Evolutionary conservation across 2,113 vertebrate genomes (phyloP).

Genomic region (Equus quagga): DNA sequence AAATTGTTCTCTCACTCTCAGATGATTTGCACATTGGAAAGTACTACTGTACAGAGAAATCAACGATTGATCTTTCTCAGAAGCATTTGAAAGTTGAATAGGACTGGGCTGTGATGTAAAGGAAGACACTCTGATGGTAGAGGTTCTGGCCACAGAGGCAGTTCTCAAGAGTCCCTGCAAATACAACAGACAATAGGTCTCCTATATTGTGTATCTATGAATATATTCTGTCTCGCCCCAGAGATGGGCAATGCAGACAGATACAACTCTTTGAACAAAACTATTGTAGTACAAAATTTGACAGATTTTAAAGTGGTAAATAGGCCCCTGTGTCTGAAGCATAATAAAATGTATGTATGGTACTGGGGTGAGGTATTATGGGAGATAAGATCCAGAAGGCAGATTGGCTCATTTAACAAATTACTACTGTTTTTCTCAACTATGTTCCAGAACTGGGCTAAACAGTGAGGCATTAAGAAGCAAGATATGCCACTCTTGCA

Average conservation of each 20-base stretch:
- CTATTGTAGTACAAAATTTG: not conserved
- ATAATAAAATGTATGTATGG: not conserved
- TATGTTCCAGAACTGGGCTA: not conserved
- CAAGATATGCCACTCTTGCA: not conserved
- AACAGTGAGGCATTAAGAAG: not conserved
- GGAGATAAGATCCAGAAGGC: not conserved
- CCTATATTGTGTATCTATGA: not conserved
- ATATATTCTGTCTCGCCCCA: not conserved
- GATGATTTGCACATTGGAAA: not conserved
- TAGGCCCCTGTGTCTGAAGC: not conserved
- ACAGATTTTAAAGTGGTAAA: not conserved
- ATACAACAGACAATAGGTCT: not conserved
- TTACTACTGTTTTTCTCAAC: not conserved
- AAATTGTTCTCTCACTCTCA: not conserved
- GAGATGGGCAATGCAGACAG: not conserved
- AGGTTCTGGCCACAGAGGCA: not conserved
- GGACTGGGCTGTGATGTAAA: not conserved
- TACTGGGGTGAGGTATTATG: not conserved
- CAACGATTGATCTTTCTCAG: not conserved
- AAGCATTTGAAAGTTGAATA: constrained; percentile 42
- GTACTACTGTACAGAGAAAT: not conserved
- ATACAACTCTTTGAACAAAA: not conserved
- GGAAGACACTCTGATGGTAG: not conserved
- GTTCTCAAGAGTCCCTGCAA: not conserved
- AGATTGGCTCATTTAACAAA: not conserved